Evolutionary conservation across 2,113 vertebrate genomes (phyloP).

Genomic region (Lagopus leucura): DNA sequence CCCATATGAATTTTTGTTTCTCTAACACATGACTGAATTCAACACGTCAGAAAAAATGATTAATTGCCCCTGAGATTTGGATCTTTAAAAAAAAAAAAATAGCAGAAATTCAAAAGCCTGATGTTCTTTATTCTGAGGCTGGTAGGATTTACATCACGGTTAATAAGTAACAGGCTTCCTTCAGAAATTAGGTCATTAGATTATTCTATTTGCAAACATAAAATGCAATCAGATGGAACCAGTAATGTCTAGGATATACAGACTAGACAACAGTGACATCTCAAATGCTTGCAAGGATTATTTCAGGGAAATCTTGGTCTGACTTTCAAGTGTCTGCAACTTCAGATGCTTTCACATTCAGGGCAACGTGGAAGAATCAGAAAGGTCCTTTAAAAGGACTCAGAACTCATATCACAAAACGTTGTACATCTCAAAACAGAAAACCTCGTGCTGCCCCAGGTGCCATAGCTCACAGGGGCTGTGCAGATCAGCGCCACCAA

Average conservation of each 20-base stretch:
- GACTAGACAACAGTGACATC: neutral
- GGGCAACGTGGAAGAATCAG: neutral
- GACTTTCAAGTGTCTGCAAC: neutral
- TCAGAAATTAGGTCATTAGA: constrained; percentile 66
- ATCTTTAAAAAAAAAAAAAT: constrained; percentile 17
- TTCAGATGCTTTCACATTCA: neutral
- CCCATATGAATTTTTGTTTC: constrained; percentile 45
- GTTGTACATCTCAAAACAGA: neutral
- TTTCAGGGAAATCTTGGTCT: neutral
- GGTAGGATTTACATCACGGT: constrained; percentile 40
- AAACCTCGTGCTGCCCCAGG: rapidly evolving
- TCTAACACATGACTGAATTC: constrained; percentile 63
- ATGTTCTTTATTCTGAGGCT: constrained; percentile 28
- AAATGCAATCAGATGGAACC: constrained; percentile 16
- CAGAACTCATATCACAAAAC: neutral
- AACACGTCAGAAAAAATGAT: constrained; percentile 54
- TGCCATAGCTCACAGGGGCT: rapidly evolving
- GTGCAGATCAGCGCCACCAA: neutral
- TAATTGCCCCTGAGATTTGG: constrained; percentile 46
- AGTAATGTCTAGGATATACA: neutral
- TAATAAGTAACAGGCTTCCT: constrained; percentile 66
- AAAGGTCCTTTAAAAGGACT: neutral
- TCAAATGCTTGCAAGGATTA: neutral
- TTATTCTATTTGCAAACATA: constrained; percentile 43
- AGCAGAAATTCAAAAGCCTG: constrained; percentile 40